Evolutionary conservation across 2,113 vertebrate species (phyloP).

Genomic region (Stictonetta naevosa): DNA sequence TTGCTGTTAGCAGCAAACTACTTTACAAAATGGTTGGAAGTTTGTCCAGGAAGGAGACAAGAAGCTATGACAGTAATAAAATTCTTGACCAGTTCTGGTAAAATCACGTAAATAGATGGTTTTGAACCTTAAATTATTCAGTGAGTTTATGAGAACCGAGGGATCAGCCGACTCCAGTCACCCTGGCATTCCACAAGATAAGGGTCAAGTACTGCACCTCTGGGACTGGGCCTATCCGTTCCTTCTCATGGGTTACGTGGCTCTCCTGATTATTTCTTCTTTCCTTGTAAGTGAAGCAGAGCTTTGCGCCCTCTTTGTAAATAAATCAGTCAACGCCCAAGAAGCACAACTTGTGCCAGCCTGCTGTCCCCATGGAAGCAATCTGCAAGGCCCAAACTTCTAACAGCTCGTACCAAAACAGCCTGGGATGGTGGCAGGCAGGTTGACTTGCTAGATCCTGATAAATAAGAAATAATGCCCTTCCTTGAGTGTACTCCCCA

Average conservation of each 20-base stretch:
- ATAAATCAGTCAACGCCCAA: background rate
- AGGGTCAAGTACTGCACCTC: background rate
- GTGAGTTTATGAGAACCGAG: background rate
- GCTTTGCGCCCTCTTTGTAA: background rate
- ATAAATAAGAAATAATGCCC: background rate
- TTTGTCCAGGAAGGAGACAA: background rate
- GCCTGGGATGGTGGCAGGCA: background rate
- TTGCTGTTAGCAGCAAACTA: background rate
- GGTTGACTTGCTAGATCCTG: background rate
- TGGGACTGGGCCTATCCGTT: background rate
- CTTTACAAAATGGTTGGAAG: constrained; percentile 19
- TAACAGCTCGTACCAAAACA: background rate
- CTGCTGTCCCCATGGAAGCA: background rate
- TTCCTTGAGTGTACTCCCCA: background rate
- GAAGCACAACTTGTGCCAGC: background rate
- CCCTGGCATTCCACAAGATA: accelerated
- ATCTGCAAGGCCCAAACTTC: background rate
- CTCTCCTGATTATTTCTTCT: background rate
- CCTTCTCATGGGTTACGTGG: background rate
- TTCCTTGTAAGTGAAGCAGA: background rate
- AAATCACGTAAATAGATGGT: background rate
- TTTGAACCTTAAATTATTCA: background rate
- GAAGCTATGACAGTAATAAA: background rate
- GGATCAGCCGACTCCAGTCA: background rate
- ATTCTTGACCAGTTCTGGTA: background rate